Percentiles rank a stretch among this genome's conserved stretches.
These are phyloP conservation scores for Octonoba sinensis DNA, from an alignment of 2,888 invertebrate genomes.

Conservation along the genomic window DNA sequence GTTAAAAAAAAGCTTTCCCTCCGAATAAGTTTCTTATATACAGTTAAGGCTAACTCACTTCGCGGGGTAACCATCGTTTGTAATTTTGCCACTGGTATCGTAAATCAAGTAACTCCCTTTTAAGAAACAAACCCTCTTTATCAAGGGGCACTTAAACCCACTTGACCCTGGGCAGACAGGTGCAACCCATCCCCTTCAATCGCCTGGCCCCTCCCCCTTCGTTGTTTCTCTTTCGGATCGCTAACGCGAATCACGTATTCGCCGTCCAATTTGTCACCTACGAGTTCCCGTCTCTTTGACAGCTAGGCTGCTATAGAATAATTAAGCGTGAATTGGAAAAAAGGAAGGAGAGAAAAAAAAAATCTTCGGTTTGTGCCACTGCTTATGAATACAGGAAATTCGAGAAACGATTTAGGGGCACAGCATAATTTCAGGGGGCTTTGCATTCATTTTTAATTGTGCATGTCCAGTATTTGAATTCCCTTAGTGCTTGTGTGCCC, in stretches of 20 bases:
- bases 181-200: constrained; percentile 40
- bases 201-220: background rate
- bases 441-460: background rate
- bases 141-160: constrained; percentile 30
- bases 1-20: no score
- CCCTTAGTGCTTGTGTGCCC: background rate
- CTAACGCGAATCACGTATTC: constrained; percentile 45
- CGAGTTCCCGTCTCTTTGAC: constrained; percentile 34
- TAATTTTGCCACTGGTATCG: no score
- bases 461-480: constrained; percentile 14
- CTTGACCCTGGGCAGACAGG: constrained; percentile 51
- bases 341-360: no score
- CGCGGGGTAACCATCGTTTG: no score
- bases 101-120: no score
- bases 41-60: no score
- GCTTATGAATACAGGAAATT: no score
- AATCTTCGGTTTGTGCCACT: no score
- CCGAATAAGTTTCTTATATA: no score
- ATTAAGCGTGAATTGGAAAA: background rate
- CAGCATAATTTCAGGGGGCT: no score
- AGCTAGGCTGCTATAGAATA: constrained; percentile 18
- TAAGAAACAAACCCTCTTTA: background rate
- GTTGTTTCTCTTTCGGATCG: constrained; percentile 10
- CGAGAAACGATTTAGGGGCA: no score
- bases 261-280: constrained; percentile 53